Conservation (phyloP, 1,140 invertebrate species). For the Melanaphis sacchari region DNA sequence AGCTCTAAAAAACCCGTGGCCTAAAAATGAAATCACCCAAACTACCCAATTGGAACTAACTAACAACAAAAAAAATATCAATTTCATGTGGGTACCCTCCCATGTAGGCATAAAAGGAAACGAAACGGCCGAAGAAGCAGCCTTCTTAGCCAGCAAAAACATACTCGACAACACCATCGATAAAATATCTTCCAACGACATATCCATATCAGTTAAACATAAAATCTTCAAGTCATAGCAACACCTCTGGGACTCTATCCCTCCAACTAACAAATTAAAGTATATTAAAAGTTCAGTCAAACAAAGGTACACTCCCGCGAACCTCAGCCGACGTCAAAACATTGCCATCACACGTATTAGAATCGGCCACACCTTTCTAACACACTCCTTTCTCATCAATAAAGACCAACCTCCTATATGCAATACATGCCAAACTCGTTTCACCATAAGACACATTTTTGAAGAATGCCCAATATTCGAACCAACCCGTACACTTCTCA, state of each 20-base stretch:
- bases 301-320: neutral
- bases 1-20: neutral
- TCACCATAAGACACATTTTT: neutral
- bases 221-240: neutral
- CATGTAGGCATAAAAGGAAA: constrained; percentile 29
- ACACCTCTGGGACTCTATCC: neutral
- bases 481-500: neutral
- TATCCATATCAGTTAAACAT: neutral
- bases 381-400: neutral
- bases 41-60: neutral
- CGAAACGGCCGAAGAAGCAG: neutral
- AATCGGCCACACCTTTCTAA: neutral
- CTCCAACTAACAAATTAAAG: neutral
- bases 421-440: neutral
- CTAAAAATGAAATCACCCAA: neutral
- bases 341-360: neutral
- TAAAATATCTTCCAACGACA: neutral
- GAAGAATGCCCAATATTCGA: neutral
- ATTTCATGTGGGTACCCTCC: constrained; percentile 27
- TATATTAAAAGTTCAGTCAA: neutral
- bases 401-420: neutral
- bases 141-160: too few species aligned
- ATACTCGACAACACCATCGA: too few species aligned
- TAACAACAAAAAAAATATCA: neutral
- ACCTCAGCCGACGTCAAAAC: neutral